A percentile compares a stretch with the other conserved stretches of the same genome.
Evolutionary conservation across 2,113 vertebrate species (phyloP).

Genomic region (Pteropus alecto): DNA sequence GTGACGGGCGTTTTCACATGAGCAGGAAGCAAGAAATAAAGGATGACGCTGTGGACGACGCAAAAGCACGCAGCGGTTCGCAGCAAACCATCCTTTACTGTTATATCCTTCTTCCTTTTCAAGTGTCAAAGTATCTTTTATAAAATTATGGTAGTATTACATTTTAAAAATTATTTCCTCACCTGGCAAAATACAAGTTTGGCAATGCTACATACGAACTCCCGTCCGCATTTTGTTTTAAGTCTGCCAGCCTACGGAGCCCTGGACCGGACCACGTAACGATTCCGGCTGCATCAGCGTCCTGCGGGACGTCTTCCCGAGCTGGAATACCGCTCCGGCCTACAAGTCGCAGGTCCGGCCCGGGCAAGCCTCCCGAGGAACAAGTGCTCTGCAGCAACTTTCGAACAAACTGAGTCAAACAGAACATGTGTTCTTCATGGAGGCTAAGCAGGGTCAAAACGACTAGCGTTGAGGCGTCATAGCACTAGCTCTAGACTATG

Average conservation of each 20-base stretch:
- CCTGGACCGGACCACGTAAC: background rate
- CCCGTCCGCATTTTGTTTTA: background rate
- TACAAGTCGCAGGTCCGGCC: background rate
- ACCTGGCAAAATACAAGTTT: background rate
- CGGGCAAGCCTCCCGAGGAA: slow-evolving; percentile 13
- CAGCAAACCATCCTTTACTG: background rate
- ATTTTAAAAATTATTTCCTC: slow-evolving; percentile 23
- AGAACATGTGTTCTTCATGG: background rate
- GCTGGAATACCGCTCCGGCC: background rate
- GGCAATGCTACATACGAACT: background rate
- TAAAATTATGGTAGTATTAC: background rate
- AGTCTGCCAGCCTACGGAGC: background rate
- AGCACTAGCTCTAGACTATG: background rate
- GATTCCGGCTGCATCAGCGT: background rate
- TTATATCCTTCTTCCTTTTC: background rate
- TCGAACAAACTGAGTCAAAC: background rate
- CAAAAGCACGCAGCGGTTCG: background rate
- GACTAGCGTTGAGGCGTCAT: background rate
- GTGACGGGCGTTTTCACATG: background rate
- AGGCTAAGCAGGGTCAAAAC: background rate
- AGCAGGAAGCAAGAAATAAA: background rate
- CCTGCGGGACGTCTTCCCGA: slow-evolving; percentile 40
- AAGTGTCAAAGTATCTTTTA: background rate
- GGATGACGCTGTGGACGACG: background rate
- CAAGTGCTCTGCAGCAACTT: background rate